These are phyloP conservation scores for Cephalopachus bancanus DNA, from an alignment of 2,797 vertebrate genomes.

Conservation along the genomic window DNA sequence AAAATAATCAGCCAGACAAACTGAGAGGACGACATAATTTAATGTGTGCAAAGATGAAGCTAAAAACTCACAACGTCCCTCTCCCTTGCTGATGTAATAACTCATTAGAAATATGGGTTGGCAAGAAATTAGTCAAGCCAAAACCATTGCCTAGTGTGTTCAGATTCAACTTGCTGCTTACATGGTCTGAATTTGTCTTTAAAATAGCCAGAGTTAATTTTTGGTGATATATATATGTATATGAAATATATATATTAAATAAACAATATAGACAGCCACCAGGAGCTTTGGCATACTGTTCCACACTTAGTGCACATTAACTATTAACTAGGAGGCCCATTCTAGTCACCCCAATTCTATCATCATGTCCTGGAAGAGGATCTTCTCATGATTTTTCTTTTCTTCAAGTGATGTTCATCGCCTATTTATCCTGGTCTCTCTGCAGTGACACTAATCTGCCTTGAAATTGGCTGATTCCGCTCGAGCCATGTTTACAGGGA, in stretches of 20 bases:
- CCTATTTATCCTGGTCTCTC: slow-evolving; percentile 85
- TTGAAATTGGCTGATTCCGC: slow-evolving; percentile 90
- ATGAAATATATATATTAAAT: not conserved
- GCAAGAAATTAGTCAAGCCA: slow-evolving; percentile 66
- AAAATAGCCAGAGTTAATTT: not conserved
- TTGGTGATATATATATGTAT: not conserved
- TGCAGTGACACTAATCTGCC: slow-evolving; percentile 87
- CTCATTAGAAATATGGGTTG: slow-evolving; percentile 5
- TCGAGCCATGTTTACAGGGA: slow-evolving; percentile 86
- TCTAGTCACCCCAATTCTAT: slow-evolving; percentile 46
- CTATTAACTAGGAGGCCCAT: not conserved
- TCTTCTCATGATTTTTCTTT: slow-evolving; percentile 82
- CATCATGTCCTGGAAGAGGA: slow-evolving; percentile 38
- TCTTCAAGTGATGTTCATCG: slow-evolving; percentile 78
- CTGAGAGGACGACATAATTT: not conserved
- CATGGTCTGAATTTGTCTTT: not conserved
- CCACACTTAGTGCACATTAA: not conserved
- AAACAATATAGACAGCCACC: not conserved
- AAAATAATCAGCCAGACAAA: slow-evolving; percentile 49
- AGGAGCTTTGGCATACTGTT: not conserved
- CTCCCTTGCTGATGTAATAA: slow-evolving; percentile 23
- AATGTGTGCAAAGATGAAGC: not conserved
- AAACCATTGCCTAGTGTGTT: not conserved
- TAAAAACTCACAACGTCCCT: not conserved
- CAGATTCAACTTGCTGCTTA: slow-evolving; percentile 54